These are phyloP conservation scores for Microtus montanus DNA, from an alignment of 2,113 vertebrate species.

Conservation along the genomic window DNA sequence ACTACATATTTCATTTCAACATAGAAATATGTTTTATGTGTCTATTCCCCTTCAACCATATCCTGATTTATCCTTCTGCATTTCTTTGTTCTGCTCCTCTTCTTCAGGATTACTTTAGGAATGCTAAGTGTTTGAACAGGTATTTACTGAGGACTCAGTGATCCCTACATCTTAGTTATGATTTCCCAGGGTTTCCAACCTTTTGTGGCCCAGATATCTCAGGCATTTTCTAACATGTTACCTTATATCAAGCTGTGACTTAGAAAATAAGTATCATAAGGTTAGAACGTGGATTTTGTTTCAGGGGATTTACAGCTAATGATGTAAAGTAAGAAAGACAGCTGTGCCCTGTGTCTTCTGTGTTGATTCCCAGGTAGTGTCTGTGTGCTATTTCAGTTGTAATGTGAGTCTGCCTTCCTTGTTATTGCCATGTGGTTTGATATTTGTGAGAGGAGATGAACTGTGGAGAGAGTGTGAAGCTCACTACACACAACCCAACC, in stretches of 20 bases:
- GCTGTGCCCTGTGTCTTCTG: neutral
- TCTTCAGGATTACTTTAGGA: neutral
- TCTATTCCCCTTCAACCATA: too few species aligned
- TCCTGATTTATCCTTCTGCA: neutral
- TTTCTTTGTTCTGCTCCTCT: neutral
- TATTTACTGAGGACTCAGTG: neutral
- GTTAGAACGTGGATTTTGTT: neutral
- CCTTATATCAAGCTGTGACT: neutral
- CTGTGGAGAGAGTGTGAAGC: neutral
- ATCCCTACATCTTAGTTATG: neutral
- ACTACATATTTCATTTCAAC: neutral
- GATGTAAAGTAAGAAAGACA: neutral
- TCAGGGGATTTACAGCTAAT: neutral
- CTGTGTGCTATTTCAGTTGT: neutral
- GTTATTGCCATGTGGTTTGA: neutral
- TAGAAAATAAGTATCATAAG: neutral
- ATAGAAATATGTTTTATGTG: neutral
- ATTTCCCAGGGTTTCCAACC: neutral
- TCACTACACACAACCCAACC: fast-evolving
- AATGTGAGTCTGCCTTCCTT: neutral
- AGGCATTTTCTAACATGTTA: neutral
- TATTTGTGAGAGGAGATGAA: neutral
- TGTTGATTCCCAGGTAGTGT: neutral
- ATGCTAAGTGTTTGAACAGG: neutral
- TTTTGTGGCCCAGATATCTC: neutral